Percentiles rank a stretch among this genome's conserved stretches.
phyloP scores from a whole-genome alignment of 2,113 vertebrate species.

The Sterrhoptilus dennistouni region DNA sequence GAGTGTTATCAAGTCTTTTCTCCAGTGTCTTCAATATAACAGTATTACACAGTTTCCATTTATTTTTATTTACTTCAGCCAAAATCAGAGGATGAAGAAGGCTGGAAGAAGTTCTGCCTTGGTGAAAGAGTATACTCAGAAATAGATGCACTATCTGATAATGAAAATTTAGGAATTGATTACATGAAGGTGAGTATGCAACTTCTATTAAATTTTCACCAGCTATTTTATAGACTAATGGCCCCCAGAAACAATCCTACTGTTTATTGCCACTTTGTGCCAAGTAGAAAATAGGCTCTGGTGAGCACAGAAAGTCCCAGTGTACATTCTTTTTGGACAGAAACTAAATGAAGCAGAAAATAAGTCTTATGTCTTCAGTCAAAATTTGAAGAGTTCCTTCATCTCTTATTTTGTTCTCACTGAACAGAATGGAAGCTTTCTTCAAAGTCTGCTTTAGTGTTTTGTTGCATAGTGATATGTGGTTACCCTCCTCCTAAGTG shows the following conservation, averaged over 20 bases:
- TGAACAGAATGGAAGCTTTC: not conserved
- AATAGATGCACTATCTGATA: slow-evolving; percentile 43
- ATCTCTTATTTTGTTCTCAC: not conserved
- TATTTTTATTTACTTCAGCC: slow-evolving; percentile 76
- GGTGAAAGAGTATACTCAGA: slow-evolving; percentile 83
- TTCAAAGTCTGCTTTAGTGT: not conserved
- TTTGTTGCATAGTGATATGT: not conserved
- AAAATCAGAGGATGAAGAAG: slow-evolving; percentile 87
- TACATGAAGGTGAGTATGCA: slow-evolving; percentile 82
- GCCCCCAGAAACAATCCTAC: not conserved
- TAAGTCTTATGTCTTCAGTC: not conserved
- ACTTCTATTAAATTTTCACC: not conserved
- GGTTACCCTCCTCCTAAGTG: not conserved
- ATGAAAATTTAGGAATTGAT: slow-evolving; percentile 82
- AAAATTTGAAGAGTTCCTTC: not conserved
- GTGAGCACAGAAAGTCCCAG: not conserved
- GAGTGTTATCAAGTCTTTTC: not conserved
- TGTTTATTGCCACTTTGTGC: not conserved
- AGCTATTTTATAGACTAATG: not conserved
- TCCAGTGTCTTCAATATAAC: not conserved
- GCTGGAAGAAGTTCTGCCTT: slow-evolving; percentile 94
- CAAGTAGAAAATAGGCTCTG: not conserved
- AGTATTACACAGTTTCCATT: not conserved
- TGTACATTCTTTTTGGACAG: not conserved
- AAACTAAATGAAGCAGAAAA: not conserved